phyloP scores from a whole-genome alignment of 2,888 invertebrate species.

The Drymonia ruficornis region DNA sequence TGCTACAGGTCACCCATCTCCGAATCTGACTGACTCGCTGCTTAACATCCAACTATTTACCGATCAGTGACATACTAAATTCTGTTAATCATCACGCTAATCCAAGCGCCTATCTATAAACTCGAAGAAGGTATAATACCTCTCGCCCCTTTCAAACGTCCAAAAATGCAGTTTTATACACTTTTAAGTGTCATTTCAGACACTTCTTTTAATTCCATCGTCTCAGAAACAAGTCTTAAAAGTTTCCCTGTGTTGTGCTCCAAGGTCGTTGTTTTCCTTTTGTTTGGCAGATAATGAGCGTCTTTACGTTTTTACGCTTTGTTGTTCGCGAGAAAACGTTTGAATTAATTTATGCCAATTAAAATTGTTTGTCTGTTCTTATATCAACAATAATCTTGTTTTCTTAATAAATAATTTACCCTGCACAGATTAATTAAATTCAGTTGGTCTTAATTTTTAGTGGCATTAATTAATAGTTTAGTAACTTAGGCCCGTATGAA shows the following conservation, averaged over 20 bases:
- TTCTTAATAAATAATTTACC: too few species aligned
- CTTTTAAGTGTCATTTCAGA: constrained; percentile 51
- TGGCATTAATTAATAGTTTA: too few species aligned
- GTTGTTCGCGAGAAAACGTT: constrained; percentile 10
- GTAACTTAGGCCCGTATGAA: too few species aligned
- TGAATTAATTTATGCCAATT: background rate
- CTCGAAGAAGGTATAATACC: background rate
- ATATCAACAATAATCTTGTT: too few species aligned
- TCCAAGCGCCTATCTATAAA: too few species aligned
- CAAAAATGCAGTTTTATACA: constrained; percentile 47
- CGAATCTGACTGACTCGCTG: too few species aligned
- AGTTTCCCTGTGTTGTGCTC: constrained; percentile 24
- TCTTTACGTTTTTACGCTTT: constrained; percentile 7
- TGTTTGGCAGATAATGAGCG: constrained; percentile 13
- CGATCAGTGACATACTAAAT: background rate
- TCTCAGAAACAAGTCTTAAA: constrained; percentile 21
- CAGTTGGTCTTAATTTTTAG: too few species aligned
- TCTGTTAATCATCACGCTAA: too few species aligned
- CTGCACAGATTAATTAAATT: too few species aligned
- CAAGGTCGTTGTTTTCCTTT: constrained; percentile 18
- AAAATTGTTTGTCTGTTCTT: background rate
- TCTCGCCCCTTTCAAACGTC: background rate
- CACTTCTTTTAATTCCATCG: constrained; percentile 42
- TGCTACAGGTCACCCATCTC: too few species aligned
- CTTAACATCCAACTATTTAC: too few species aligned